Conservation (phyloP, 2,113 vertebrate genomes). For the Eulemur rufifrons region DNA sequence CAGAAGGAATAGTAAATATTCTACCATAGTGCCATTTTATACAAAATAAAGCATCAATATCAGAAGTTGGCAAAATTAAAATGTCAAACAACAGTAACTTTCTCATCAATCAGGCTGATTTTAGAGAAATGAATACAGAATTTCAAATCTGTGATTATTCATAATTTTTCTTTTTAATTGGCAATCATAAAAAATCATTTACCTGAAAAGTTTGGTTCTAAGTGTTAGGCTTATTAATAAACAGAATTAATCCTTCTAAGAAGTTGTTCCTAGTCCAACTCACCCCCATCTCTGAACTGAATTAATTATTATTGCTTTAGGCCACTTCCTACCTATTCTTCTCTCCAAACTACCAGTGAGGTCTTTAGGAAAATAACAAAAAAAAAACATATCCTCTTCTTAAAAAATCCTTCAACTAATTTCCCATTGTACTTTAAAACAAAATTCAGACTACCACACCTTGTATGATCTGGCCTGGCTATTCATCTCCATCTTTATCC, state of each 20-base stretch:
- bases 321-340: background rate
- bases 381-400: background rate
- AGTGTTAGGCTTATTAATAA: background rate
- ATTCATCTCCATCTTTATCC: background rate
- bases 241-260: background rate
- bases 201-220: background rate
- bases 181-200: background rate
- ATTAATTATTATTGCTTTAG: background rate
- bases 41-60: constrained; percentile 21
- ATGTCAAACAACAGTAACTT: constrained; percentile 5
- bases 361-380: background rate
- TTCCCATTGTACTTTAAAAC: background rate
- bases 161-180: background rate
- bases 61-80: constrained; percentile 25
- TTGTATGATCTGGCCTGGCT: background rate
- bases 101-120: background rate
- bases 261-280: background rate
- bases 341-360: background rate
- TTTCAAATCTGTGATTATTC: constrained; percentile 41
- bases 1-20: constrained; percentile 20
- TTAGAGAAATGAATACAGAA: constrained; percentile 28
- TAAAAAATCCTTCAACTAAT: background rate
- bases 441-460: background rate
- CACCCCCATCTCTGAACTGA: background rate
- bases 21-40: background rate